Percentiles rank a stretch among this genome's conserved stretches.
Evolutionary conservation across 2,113 vertebrate genomes (phyloP).

Genomic region (Phaethornis superciliosus): DNA sequence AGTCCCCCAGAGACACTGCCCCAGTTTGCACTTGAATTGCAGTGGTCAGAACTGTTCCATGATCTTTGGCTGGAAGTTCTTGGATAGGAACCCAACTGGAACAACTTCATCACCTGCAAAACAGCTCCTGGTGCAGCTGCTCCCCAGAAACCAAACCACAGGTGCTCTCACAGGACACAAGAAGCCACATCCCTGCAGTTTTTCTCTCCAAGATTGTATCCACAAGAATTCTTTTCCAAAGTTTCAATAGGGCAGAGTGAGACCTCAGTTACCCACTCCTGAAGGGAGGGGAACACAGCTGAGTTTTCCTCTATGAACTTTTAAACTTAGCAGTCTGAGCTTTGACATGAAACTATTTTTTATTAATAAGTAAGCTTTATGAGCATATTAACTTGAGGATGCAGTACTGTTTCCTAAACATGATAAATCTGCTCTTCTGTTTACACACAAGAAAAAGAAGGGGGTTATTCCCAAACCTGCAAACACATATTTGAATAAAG

Average conservation of each 20-base stretch:
- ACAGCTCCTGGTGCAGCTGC: background rate
- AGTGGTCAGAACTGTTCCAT: background rate
- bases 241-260: background rate
- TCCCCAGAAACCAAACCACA: background rate
- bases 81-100: background rate
- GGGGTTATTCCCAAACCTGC: background rate
- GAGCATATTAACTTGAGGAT: background rate
- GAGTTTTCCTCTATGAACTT: background rate
- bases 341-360: background rate
- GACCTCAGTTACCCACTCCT: background rate
- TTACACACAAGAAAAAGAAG: background rate
- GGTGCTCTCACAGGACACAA: background rate
- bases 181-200: background rate
- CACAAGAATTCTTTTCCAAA: background rate
- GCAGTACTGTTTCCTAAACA: background rate
- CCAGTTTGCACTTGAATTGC: background rate
- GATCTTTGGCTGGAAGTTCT: background rate
- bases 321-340: too few relatives aligned
- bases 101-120: background rate
- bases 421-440: background rate
- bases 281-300: background rate
- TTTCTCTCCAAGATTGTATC: background rate
- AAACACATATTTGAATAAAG: background rate
- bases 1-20: background rate
- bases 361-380: background rate